Base-by-base conservation (phyloP, 2,888 invertebrate species). In the Noctuana brunneofusca region DNA sequence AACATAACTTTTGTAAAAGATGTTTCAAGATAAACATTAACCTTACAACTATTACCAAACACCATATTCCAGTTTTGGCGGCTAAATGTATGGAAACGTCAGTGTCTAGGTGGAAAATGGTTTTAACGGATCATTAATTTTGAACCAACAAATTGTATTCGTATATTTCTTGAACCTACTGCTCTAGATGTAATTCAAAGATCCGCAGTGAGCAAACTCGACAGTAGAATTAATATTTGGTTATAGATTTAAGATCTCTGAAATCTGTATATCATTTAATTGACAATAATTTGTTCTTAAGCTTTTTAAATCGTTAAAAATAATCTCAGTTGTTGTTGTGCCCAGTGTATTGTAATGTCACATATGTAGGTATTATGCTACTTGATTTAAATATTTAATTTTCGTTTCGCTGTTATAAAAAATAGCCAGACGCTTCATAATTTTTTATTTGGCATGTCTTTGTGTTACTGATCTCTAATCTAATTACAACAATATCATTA, bases 241-340 rank as follows among this genome's bases (percentile, higher is more conserved):
- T 48, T 57, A 32, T 53, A 59, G 52, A 59, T 30, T 43, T 59
- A 53, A 59, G 52, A 30, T 59, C 52, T 53, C 43, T 32, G 30
- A 43, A 59, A 59, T 52, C 43, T 52, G 18, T 38, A 57, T 65
- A 64, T 64, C 58, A 62, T 60, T 65, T 60, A 24, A 50, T 65
- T 58, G 69, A 66, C 68, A 69, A 69, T 69, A 69, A 69, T 67
- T 59, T 59, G 43, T 53, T 59, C 30, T 52, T 50, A 52, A 43
- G 43, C 43, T 58, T 53, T 58, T 30, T 27, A n/a, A 41, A 32
- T 14, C 12, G 22, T 41, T 30, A 35, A 14, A 5, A n/a, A 38
- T 22, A 58, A 58, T 58, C 18, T 52, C 58, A 50, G 50, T 41
- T 32, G 27, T 41, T 41, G 27, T 58, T 16, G 49, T 16, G 16